Conservation (phyloP, 2,888 invertebrate species). For the Megaustenia siamemsis region DNA sequence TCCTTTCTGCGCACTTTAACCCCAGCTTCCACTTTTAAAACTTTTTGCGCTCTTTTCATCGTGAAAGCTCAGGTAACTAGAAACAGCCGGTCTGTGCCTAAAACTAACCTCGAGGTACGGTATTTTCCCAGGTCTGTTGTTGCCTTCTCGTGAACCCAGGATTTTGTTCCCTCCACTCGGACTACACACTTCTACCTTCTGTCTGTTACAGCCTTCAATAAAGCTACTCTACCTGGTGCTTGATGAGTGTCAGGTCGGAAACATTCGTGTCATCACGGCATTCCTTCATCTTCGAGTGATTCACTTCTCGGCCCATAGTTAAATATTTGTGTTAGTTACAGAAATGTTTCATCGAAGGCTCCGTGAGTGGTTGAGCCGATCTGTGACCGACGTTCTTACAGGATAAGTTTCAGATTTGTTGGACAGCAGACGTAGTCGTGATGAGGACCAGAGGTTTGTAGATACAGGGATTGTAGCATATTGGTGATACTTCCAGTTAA, state of each 20-base stretch:
- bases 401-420: neutral
- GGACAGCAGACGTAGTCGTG: neutral
- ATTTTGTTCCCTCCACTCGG: neutral
- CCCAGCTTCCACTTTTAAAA: slow-evolving; percentile 2
- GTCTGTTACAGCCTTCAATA: neutral
- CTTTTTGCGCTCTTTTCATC: slow-evolving; percentile 24
- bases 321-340: too few species aligned
- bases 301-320: neutral
- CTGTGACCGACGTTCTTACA: neutral
- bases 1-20: neutral
- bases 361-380: neutral
- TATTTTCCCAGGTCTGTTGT: slow-evolving; percentile 13
- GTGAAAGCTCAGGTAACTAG: slow-evolving; percentile 19
- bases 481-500: neutral
- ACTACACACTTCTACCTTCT: neutral
- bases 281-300: neutral
- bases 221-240: neutral
- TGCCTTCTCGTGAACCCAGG: neutral
- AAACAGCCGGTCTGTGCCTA: neutral
- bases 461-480: neutral
- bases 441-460: slow-evolving; percentile 15
- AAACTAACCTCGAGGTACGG: neutral
- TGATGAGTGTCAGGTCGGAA: neutral
- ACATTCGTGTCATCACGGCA: neutral
- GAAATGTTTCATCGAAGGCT: too few species aligned